Base-by-base conservation (phyloP, 2,888 invertebrate genomes). In the Timema podura region DNA sequence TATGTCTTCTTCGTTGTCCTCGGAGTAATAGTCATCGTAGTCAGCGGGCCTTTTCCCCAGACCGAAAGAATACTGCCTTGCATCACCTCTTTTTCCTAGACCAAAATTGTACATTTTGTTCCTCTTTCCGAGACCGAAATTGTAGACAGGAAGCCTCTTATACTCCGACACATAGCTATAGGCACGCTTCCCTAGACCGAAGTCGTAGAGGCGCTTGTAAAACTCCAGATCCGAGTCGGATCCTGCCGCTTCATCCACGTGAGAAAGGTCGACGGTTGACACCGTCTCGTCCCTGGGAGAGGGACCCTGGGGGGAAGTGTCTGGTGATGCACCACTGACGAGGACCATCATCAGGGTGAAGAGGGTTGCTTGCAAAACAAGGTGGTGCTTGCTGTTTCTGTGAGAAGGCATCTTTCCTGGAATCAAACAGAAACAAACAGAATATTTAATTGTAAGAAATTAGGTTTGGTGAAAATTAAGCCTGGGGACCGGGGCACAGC, bases 51-150 rank as follows among this genome's bases (percentile, higher is more conserved):
- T 65, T 69, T 76, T 82, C 79, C 45, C 78, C 74, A 78, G 68
- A 0, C 76, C 76, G 67, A 76, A 76, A 13, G 72, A 71, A 67
- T 75, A 76, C 46, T 70, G 48, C 9, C 71, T 61, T 9, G 65
- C 66, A 9, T 77, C 78, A 10, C 51, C 64, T 10, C 90, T 85
- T 75, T 90, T 87, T 0, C 90, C 90, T 13, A 90, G 82, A 0
- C 90, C 90, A 76, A 90, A 90, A 45, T 87, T 86, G 81, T 89
- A 90, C 0, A 87, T 86, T 46, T 87, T 85, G 59, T 65, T 68
- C 81, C 85, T 57, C 78, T 83, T 77, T 72, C 79, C 77, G 75
- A 83, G 71, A 76, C 82, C 82, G 46, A 82, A 82, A 67, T 80
- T 85, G 70, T 81, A 81, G 2, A 85, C 81, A 0, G 87, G 87